Evolutionary conservation across 2,888 invertebrate species (phyloP), one percentile per base, ranked within the genome.

Genomic region (Taenaris catops): DNA sequence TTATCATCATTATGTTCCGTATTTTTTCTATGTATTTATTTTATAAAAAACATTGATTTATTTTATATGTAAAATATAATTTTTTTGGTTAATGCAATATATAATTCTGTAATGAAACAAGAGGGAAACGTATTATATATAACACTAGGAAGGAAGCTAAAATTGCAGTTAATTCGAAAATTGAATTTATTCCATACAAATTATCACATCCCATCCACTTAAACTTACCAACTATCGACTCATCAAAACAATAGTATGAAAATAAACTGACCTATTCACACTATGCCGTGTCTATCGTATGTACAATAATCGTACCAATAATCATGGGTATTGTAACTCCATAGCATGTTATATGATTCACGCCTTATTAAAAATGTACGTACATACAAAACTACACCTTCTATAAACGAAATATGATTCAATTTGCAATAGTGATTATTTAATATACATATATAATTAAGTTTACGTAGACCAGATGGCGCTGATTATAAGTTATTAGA

Each of bases 271-370:
- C 60, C 62, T 60, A 58, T 54, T 48, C 50, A 44, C 39, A 44
- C 44, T 43, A 36, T n/a, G n/a, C n/a, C n/a, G n/a, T n/a, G n/a
- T n/a, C n/a, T n/a, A 46, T 44, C 46, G 50, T 47, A 49, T 38
- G 24, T 34, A 44, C 33, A 43, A 59, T 66, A 62, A 67, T 70
- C 63, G 58, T 52, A 47, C 37, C 57, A 57, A 62, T 64, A 63
- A 64, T 59, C 48, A 58, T 57, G 58, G 59, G 58, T 48, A 19
- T 44, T 34, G 38, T 42, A 42, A 36, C 29, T 16, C n/a, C n/a
- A n/a, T n/a, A n/a, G n/a, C n/a, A n/a, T n/a, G n/a, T n/a, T 25
- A 19, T 38, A 31, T 44, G 44, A 39, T 23, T 40, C 37, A 43
- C 23, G 33, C 21, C 12, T 35, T 26, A 25, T 8, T 6, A 4